Conservation (phyloP, 2,888 invertebrate species). For the Macrostomum cliftonense region DNA sequence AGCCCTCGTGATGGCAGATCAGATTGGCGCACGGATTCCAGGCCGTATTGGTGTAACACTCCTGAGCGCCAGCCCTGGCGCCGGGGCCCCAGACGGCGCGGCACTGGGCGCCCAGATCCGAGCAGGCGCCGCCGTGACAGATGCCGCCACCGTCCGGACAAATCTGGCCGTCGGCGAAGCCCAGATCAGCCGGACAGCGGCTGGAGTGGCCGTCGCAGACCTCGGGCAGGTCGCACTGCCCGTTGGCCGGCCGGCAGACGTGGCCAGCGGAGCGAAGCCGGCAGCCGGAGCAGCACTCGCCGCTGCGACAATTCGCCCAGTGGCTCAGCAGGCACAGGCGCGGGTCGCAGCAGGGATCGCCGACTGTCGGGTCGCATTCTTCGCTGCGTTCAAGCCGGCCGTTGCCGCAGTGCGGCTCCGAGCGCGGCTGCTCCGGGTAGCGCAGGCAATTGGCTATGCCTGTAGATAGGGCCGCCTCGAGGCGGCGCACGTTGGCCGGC, state of each 20-base stretch:
- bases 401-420: conserved; percentile 6
- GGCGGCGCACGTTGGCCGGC: background rate
- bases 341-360: conserved; percentile 4
- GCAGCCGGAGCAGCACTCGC: conserved; percentile 8
- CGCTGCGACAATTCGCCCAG: conserved; percentile 2
- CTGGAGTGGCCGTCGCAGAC: conserved; percentile 6
- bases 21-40: no score
- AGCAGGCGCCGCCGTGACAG: conserved; percentile 10
- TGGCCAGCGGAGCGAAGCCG: background rate
- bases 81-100: conserved; percentile 4
- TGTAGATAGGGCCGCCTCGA: background rate
- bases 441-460: background rate
- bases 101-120: conserved; percentile 6
- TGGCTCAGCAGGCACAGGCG: conserved; percentile 3
- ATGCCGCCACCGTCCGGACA: conserved; percentile 4
- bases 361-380: conserved; percentile 7
- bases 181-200: conserved; percentile 5
- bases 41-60: conserved; percentile 3
- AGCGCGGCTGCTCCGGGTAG: background rate
- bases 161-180: conserved; percentile 7
- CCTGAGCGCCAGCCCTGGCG: conserved; percentile 3
- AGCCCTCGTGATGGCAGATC: no score
- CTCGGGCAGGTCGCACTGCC: conserved; percentile 9
- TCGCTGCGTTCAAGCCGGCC: conserved; percentile 8
- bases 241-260: conserved; percentile 3